Percentiles rank a stretch among this genome's conserved stretches.
phyloP scores from a whole-genome alignment of 2,888 invertebrate genomes.

The Cacoxenus indagator region DNA sequence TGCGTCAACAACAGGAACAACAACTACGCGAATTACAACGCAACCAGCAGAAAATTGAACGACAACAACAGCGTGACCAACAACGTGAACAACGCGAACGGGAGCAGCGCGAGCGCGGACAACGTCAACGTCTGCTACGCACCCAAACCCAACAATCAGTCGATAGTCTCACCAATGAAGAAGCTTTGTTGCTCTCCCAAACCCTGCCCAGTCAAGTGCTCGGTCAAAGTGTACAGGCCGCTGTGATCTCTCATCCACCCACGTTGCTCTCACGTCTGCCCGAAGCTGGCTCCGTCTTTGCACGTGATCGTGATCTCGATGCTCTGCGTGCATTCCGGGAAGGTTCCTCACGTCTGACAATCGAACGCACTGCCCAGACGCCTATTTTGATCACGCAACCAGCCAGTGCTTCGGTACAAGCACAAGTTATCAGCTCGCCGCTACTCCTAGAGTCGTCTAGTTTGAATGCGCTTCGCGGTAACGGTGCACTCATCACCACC shows the following conservation, averaged over 20 bases:
- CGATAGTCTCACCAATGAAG: constrained; percentile 56
- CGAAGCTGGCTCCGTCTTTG: constrained; percentile 43
- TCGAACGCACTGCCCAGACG: constrained; percentile 58
- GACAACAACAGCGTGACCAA: constrained; percentile 35
- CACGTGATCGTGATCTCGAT: constrained; percentile 53
- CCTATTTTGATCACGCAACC: constrained; percentile 63
- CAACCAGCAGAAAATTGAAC: constrained; percentile 47
- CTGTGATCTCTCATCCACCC: constrained; percentile 66
- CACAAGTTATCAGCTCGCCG: constrained; percentile 65
- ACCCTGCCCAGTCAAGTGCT: constrained; percentile 56
- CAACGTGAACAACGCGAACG: constrained; percentile 44
- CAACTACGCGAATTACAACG: constrained; percentile 58
- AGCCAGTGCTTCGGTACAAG: constrained; percentile 65
- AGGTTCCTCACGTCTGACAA: constrained; percentile 49
- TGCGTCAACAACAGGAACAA: constrained; percentile 55
- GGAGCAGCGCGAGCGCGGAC: constrained; percentile 51
- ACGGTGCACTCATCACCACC: constrained; percentile 42
- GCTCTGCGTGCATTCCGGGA: constrained; percentile 48
- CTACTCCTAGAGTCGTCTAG: constrained; percentile 55
- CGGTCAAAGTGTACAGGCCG: constrained; percentile 66
- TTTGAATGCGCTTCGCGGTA: constrained; percentile 46
- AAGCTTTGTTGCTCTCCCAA: constrained; percentile 58
- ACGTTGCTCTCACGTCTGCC: constrained; percentile 58
- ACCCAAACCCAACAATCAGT: constrained; percentile 61
- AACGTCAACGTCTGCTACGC: constrained; percentile 70